Percentiles rank a stretch among this genome's conserved stretches.
These are phyloP conservation scores for Lasioglossum leucozonium DNA, from an alignment of 2,888 invertebrate species.

Conservation along the genomic window DNA sequence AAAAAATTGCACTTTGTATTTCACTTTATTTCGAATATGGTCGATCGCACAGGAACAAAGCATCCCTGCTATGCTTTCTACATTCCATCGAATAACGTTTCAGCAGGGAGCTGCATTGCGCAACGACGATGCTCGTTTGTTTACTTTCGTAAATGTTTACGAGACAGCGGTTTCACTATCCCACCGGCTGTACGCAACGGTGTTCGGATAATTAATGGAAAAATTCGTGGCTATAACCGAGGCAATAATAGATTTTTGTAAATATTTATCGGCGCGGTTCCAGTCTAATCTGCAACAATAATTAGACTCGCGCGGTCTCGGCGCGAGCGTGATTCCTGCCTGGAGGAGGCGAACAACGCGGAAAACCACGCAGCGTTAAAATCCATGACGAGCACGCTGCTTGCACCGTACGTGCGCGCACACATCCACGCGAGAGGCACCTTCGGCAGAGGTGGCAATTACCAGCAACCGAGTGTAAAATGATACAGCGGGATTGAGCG, in stretches of 20 bases:
- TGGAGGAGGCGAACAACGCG: slow-evolving; percentile 37
- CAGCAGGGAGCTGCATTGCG: not conserved
- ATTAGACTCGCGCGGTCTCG: slow-evolving; percentile 28
- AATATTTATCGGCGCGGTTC: not conserved
- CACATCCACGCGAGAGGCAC: slow-evolving; percentile 27
- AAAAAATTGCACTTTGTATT: not conserved
- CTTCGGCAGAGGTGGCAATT: slow-evolving; percentile 44
- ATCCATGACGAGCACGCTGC: slow-evolving; percentile 47
- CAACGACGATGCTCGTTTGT: not conserved
- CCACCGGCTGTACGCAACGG: not conserved
- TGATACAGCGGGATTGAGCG: slow-evolving; percentile 50
- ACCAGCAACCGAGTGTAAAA: slow-evolving; percentile 55
- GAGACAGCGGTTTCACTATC: not conserved
- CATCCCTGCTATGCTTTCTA: not conserved
- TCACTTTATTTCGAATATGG: not conserved
- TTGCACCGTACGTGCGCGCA: slow-evolving; percentile 4
- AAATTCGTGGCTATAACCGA: not conserved
- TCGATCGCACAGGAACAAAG: not conserved
- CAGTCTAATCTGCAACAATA: slow-evolving; percentile 12
- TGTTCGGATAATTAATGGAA: not conserved
- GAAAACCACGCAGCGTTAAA: slow-evolving; percentile 54
- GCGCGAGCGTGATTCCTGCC: slow-evolving; percentile 35
- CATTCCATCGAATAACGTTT: slow-evolving; percentile 1
- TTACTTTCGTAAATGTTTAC: not conserved
- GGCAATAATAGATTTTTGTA: not conserved